phyloP scores from a whole-genome alignment of 2,113 vertebrate genomes.

The Orientallactaga bullata region DNA sequence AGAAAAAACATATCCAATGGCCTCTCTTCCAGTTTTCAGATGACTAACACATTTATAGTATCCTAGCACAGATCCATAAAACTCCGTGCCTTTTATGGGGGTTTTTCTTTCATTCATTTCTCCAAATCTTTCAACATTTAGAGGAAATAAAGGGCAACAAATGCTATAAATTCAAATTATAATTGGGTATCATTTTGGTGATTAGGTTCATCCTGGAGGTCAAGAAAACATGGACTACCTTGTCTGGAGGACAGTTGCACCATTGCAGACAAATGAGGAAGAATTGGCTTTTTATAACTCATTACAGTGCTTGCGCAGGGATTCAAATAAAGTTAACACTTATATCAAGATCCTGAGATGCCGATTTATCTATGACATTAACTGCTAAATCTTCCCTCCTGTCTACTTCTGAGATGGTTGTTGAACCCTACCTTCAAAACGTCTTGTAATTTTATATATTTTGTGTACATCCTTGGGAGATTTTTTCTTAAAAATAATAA shows the following conservation, averaged over 20 bases:
- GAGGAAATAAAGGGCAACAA: too few species aligned
- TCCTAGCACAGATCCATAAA: too few species aligned
- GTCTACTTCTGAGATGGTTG: neutral
- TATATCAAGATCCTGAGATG: slow-evolving; percentile 88
- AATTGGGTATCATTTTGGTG: neutral
- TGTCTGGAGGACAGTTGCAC: slow-evolving; percentile 84
- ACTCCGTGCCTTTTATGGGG: too few species aligned
- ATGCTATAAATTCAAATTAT: too few species aligned
- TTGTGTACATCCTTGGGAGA: slow-evolving; percentile 29
- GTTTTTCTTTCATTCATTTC: too few species aligned
- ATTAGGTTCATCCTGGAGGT: slow-evolving; percentile 84
- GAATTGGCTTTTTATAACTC: slow-evolving; percentile 87
- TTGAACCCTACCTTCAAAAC: neutral
- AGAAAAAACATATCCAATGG: too few species aligned
- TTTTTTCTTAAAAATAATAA: neutral
- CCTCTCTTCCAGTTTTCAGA: too few species aligned
- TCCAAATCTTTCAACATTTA: too few species aligned
- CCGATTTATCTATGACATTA: slow-evolving; percentile 82
- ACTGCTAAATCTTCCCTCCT: slow-evolving; percentile 76
- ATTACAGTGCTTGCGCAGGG: slow-evolving; percentile 85
- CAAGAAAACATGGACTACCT: slow-evolving; percentile 79
- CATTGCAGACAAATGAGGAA: slow-evolving; percentile 83
- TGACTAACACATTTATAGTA: too few species aligned
- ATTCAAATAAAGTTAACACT: slow-evolving; percentile 86
- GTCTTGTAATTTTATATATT: slow-evolving; percentile 11